Percentiles rank a stretch among this genome's conserved stretches.
Conservation (phyloP, 2,888 invertebrate species). For the Bellardia bayeri region DNA sequence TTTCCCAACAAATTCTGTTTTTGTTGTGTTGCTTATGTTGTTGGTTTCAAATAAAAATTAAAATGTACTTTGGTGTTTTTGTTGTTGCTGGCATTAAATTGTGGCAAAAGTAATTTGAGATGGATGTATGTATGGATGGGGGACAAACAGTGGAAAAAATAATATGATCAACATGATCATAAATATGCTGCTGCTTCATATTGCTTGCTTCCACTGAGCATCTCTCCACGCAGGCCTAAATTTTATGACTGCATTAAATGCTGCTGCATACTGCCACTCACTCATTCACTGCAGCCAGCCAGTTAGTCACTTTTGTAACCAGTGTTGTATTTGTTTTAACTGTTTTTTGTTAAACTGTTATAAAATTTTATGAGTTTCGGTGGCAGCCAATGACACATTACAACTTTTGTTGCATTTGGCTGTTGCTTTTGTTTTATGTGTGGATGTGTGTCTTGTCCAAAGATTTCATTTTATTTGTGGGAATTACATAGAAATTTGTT, state of each 20-base stretch:
- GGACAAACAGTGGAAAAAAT: slow-evolving; percentile 38
- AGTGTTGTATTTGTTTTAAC: slow-evolving; percentile 41
- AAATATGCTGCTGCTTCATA: slow-evolving; percentile 50
- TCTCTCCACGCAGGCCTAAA: background rate
- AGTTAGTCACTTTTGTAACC: background rate
- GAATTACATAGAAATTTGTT: slow-evolving; percentile 65
- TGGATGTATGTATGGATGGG: slow-evolving; percentile 26
- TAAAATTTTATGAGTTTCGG: slow-evolving; percentile 71
- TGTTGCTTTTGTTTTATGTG: slow-evolving; percentile 3
- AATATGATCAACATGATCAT: slow-evolving; percentile 57
- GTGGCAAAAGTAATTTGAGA: slow-evolving; percentile 68
- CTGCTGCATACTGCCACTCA: slow-evolving; percentile 47
- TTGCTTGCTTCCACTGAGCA: background rate
- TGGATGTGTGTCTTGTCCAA: slow-evolving; percentile 48
- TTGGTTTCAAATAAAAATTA: slow-evolving; percentile 46
- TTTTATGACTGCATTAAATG: slow-evolving; percentile 60
- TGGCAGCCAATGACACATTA: slow-evolving; percentile 73
- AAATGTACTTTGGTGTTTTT: slow-evolving; percentile 43
- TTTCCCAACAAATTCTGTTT: background rate
- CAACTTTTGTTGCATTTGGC: slow-evolving; percentile 29
- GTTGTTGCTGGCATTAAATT: slow-evolving; percentile 22
- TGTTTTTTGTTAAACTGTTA: slow-evolving; percentile 62
- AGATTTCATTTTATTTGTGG: slow-evolving; percentile 64
- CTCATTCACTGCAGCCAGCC: background rate
- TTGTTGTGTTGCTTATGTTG: background rate